phyloP scores from a whole-genome alignment of 2,113 vertebrate species.

The Phasianus colchicus region DNA sequence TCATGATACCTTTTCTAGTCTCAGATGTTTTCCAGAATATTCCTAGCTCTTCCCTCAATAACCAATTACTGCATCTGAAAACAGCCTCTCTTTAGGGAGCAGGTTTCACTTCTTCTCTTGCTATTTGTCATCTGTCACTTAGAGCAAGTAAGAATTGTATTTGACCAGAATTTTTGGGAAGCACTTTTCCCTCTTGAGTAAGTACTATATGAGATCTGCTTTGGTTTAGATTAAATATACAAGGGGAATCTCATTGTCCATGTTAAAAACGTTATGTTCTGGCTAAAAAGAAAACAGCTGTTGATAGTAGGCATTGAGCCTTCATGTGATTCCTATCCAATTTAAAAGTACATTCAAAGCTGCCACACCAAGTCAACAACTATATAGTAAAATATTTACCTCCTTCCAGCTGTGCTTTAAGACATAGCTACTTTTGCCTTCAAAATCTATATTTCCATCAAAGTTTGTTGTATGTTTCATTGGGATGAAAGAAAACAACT shows the following conservation, averaged over 20 bases:
- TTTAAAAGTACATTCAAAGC: neutral
- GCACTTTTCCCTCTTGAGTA: neutral
- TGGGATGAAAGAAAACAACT: neutral
- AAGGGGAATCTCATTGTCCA: neutral
- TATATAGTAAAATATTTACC: neutral
- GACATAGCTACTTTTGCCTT: conserved; percentile 6
- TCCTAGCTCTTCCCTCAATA: neutral
- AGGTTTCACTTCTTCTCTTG: neutral
- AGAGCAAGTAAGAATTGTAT: neutral
- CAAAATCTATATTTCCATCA: conserved; percentile 8
- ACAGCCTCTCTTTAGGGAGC: neutral
- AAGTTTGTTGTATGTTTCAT: neutral
- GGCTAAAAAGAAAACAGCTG: neutral
- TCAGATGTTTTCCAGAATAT: neutral
- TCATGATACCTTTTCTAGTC: neutral
- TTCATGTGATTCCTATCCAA: neutral
- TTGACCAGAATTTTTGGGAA: neutral
- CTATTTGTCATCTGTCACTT: neutral
- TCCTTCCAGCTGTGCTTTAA: neutral
- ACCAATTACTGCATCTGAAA: neutral
- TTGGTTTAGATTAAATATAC: neutral
- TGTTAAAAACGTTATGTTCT: neutral
- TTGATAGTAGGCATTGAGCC: neutral
- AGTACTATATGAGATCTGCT: neutral
- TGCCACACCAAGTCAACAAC: neutral